Base-by-base conservation (phyloP, 64 coral and sea anemone genomes). In the Montipora sp. region DNA sequence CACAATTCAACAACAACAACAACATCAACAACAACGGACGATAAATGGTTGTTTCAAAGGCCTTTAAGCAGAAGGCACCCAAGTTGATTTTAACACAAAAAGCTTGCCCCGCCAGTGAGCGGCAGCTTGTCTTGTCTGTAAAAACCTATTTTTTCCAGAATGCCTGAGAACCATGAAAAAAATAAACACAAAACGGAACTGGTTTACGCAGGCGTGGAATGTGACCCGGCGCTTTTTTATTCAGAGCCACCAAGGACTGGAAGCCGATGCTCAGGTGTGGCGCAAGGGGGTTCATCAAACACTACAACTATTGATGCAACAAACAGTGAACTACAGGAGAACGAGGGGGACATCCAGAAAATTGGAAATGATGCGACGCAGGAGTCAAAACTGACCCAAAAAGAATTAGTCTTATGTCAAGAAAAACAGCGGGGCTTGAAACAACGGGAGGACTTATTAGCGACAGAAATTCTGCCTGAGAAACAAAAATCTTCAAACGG, bases 91-190 rank as follows among this genome's bases (percentile, higher is more conserved):
- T 21, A 20, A 4, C 61, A 47, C 66, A 4, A 3, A 51, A 13
- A 49, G 44, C 13, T 13, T 8, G 18, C 19, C 19, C 45, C 21
- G 5, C 60, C 60, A 63, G 8, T 50, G 82, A 65, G 80, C 36
- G 7, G 11, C 63, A 11, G 16, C 13, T 82, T 45, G 22, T 5
- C 57, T 65, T 63, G 80, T 1, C 3, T 36, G 1, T 44, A 24
- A 45, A 3, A 5, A 57, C 0, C 51, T 12, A 3, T 59, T 68
- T 48, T 14, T 58, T 8, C 11, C 16, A 36, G 61, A 50, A 85
- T 85, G 82, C 82, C 82, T 50, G 82, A 85, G 50, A 85, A 21
- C 65, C 44, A 85, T 85, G 82, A 72, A 5, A 47, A 45, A 46
- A 67, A 85, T 19, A 85, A 71, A 50, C 36, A 13, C 61, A 71